Base-by-base conservation (phyloP, 2,797 vertebrate genomes). In the Heterohyrax brucei region DNA sequence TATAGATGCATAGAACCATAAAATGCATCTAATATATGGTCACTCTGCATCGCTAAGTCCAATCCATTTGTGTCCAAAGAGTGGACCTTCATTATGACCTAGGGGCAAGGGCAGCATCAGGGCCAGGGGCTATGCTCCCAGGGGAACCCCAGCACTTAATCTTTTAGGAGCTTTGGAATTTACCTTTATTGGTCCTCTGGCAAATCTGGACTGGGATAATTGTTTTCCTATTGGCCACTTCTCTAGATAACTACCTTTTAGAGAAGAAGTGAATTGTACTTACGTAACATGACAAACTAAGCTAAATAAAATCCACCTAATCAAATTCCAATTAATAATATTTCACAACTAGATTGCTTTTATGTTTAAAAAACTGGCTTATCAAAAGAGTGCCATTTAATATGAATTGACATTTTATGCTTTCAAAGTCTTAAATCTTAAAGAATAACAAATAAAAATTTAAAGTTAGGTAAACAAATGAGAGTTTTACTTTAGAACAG, bases 171-270 rank as follows among this genome's bases (percentile, higher is more conserved):
- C 16, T 78, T 84, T 44, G 78, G 75, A 93, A 83, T 10, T 92
- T 92, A 26, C 61, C 14, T 75, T 50, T 88, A 33, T 66, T 62
- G 44, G 46, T 59, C 0, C 53, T 77, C 46, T 76, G 24, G 86
- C 85, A 86, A 80, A 62, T 90, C 66, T 84, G 24, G 44, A 56
- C 28, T 56, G 30, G 30, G 33, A 50, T 48, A 68, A 10, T 80
- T 92, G 46, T 64, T 95, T 95, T 88, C 84, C 3, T 14, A 30
- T 75, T 79, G 18, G 2, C 22, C 14, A 68, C 46, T 93, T 95
- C 12, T 72, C 68, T 88, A 53, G 92, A 89, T 61, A 72, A 22
- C n/a, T 92, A 13, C 16, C 48, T 89, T 81, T 92, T 21, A 86
- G 79, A 86, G 64, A 68, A 87, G 59, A 87, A 81, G 75, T 94